phyloP scores from a whole-genome alignment of 2,113 vertebrate species.

The Octodon degus region DNA sequence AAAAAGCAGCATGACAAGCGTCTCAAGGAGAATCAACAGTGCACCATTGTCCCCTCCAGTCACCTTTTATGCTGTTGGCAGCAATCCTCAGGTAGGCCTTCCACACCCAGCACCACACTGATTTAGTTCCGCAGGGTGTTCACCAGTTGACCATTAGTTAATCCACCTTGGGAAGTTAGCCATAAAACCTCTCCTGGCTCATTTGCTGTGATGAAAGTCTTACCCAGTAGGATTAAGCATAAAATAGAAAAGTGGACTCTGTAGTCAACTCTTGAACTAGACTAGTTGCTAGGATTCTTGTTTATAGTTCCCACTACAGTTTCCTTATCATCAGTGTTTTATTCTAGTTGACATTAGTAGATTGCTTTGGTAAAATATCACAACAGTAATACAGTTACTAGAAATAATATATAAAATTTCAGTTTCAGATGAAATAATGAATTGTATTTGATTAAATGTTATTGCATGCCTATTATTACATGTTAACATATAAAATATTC shows the following conservation, averaged over 20 bases:
- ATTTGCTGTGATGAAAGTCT: slow-evolving; percentile 4
- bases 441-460: slow-evolving; percentile 28
- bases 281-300: not conserved
- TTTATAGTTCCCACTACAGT: not conserved
- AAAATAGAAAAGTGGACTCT: slow-evolving; percentile 6
- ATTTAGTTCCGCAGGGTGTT: not conserved
- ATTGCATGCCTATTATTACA: not conserved
- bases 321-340: not conserved
- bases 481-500: not conserved
- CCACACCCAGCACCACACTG: not conserved
- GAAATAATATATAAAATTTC: slow-evolving; percentile 43
- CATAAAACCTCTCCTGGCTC: not conserved
- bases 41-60: not conserved
- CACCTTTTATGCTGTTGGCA: not conserved
- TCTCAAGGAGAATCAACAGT: not conserved
- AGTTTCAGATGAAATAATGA: slow-evolving; percentile 23
- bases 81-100: not conserved
- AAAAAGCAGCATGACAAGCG: not conserved
- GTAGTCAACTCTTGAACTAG: not conserved
- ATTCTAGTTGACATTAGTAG: slow-evolving; percentile 35
- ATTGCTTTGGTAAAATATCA: slow-evolving; percentile 41
- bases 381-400: not conserved
- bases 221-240: not conserved
- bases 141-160: not conserved
- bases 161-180: not conserved